Conservation (phyloP, 2,888 invertebrate species). For the Athalia circularis region DNA sequence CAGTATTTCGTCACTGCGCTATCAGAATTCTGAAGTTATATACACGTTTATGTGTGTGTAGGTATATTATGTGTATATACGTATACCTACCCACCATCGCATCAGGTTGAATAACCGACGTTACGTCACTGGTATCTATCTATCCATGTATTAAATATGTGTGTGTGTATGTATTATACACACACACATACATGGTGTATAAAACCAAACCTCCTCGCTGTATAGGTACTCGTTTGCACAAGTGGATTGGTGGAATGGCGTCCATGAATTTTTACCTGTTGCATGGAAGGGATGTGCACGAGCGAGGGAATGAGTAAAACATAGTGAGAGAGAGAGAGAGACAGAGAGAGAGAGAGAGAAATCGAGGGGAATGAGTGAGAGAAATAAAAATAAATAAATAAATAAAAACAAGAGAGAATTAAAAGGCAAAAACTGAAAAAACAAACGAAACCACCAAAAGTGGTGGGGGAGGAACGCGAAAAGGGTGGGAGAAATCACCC, state of each 20-base stretch:
- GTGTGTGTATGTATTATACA: not conserved
- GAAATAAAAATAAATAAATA: not conserved
- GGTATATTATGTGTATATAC: not conserved
- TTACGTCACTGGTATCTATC: conserved; percentile 67
- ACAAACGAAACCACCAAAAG: not conserved
- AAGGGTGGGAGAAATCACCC: conserved; percentile 35
- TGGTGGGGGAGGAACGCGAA: not conserved
- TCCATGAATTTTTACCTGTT: not conserved
- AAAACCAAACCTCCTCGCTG: not conserved
- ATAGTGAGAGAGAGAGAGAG: not conserved
- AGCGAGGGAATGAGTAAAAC: not conserved
- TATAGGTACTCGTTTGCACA: conserved; percentile 21
- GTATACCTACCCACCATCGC: conserved; percentile 8
- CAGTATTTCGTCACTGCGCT: conserved; percentile 71
- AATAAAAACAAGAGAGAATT: not conserved
- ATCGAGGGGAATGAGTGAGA: conserved; percentile 54
- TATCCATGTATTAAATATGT: not conserved
- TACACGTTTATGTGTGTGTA: too few species aligned
- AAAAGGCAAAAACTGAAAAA: conserved; percentile 2
- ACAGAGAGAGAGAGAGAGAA: conserved; percentile 39
- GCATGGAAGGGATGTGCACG: conserved; percentile 5
- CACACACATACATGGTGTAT: not conserved
- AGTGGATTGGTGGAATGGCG: conserved; percentile 3
- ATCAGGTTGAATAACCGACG: conserved; percentile 73
- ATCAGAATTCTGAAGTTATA: too few species aligned